Base-by-base conservation (phyloP, 2,888 invertebrate genomes). In the Leucozona laternaria region DNA sequence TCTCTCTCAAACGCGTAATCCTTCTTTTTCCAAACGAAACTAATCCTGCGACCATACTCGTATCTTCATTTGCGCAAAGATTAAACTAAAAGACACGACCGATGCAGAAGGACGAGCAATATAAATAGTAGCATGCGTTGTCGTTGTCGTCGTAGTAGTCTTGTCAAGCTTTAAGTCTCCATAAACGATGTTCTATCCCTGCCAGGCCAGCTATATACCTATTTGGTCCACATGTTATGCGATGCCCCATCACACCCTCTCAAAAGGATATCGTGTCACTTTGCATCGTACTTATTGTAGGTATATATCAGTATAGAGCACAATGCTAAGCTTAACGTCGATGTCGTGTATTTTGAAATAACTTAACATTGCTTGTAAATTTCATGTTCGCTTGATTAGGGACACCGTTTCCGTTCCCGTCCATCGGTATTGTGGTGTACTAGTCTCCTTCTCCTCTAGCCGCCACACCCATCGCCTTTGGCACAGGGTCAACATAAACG, bases 321-420 rank as follows among this genome's bases (percentile, higher is more conserved):
- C 31, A 64, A 66, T 48, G 48, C n/a, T 20, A 48, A 15, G 45
- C 77, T 77, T 57, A 43, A 45, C 25, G 13, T 31, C 34, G 22
- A 7, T 64, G 64, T 60, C 80, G 73, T 48, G 73, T 68, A 62
- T 70, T 58, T 64, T 57, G 40, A 71, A 76, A 62, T 62, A 68
- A 79, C 79, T 84, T 84, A 85, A 73, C 73, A 68, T 64, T 75
- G 82, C 78, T 82, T 86, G 86, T 86, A 78, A 86, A 85, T 82
- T 86, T 86, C 78, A 86, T 79, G 86, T 82, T 78, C 73, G 82
- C 73, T 86, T 86, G 78, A 82, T 86, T 86, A 86, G 78, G 71
- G 75, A 71, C 43, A 64, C 45, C 31, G 43, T 43, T 25, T 10
- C 22, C n/a, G 7, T 31, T 20, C 20, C 13, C 28, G 28, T n/a